Conservation (phyloP, 1,140 invertebrate genomes). For the Paralvinella palmiformis region DNA sequence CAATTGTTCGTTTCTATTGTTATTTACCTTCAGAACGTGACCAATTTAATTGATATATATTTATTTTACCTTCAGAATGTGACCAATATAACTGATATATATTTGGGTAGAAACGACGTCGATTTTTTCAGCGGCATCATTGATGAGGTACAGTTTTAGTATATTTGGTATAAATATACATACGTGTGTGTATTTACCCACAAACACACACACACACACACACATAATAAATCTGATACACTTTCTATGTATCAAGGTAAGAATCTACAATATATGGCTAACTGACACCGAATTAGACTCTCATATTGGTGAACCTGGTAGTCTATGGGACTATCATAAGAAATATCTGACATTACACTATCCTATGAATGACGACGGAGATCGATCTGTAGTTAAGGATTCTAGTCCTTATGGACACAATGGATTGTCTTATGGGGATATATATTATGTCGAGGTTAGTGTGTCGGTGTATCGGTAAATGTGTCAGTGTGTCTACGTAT, state of each 20-base stretch:
- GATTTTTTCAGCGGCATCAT: constrained; percentile 5
- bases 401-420: no score
- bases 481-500: no score
- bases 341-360: constrained; percentile 10
- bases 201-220: background rate
- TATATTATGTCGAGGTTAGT: no score
- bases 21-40: no score
- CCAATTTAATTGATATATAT: no score
- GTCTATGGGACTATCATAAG: background rate
- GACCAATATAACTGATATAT: background rate
- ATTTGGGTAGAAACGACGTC: background rate
- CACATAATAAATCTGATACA: background rate
- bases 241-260: background rate
- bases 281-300: background rate
- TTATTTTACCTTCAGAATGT: no score
- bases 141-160: constrained; percentile 9
- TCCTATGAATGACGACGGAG: constrained; percentile 10
- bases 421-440: no score
- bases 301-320: background rate
- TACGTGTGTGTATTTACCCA: background rate
- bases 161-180: background rate
- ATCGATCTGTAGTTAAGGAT: no score
- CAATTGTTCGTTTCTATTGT: no score
- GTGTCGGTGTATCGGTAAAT: no score
- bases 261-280: constrained; percentile 1